A percentile compares a stretch with the other conserved stretches of the same genome.
Evolutionary conservation across 2,113 vertebrate species (phyloP).

Genomic region (Calyptomena viridis): DNA sequence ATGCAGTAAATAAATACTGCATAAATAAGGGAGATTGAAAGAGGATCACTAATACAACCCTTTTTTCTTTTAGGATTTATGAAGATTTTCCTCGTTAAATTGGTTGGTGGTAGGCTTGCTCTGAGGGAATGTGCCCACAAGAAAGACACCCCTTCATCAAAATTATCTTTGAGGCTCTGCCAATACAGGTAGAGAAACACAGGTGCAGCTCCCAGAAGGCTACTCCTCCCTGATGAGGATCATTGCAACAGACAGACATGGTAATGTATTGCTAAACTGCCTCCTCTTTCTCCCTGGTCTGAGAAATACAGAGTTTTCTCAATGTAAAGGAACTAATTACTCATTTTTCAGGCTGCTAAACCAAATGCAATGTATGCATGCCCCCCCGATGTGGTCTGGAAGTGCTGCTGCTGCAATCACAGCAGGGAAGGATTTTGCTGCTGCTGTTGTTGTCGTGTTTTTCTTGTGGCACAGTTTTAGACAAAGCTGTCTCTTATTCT

Average conservation of each 20-base stretch:
- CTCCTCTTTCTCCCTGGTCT: neutral
- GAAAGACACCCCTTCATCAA: neutral
- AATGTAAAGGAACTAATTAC: neutral
- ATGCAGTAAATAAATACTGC: neutral
- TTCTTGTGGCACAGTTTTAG: neutral
- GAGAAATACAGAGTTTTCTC: neutral
- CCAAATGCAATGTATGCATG: neutral
- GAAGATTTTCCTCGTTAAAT: neutral
- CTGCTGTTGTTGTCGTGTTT: neutral
- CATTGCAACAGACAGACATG: neutral
- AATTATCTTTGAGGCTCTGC: neutral
- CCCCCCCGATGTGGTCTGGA: neutral
- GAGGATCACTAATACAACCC: neutral
- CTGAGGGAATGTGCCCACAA: neutral
- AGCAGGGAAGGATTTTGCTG: neutral
- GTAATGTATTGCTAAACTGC: neutral
- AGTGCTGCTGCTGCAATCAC: neutral
- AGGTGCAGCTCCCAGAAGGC: neutral
- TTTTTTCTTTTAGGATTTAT: neutral
- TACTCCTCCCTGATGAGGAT: neutral
- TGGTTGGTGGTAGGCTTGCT: neutral
- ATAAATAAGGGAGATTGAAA: neutral
- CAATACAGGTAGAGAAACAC: neutral
- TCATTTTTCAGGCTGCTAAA: constrained; percentile 6
- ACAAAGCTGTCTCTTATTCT: neutral